Evolutionary conservation across 2,113 vertebrate genomes (phyloP), one percentile per base, ranked within the genome.

Genomic region (Daubentonia madagascariensis): DNA sequence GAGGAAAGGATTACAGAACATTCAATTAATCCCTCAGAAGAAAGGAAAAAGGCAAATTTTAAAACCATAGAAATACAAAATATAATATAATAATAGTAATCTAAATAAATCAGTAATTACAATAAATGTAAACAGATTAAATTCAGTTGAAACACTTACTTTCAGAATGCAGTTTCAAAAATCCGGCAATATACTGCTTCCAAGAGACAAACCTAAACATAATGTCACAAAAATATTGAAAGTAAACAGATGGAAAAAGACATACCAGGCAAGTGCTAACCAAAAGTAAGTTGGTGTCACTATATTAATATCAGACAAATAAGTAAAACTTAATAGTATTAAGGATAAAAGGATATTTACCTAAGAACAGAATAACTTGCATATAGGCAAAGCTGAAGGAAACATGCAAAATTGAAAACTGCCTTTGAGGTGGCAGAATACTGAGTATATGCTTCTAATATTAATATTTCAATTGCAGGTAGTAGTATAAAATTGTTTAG

Each of bases 71-170:
- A 70, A 61, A 25, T 76, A 52, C 88, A 78, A 91, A 85, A 83
- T 70, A 30, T 67, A 45, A 35, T 32, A 50, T 78, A 78, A 13
- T 25, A 32, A 50, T 91, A 78, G 10, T 72, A 81, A 73, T 40
- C 28, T 18, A 16, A 91, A 30, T 57, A 37, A 57, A 28, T 83
- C 9, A 37, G 1, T 37, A 79, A 28, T n/a, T 72, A 48, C 32
- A 95, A 89, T 88, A 92, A 96, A 83, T 89, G 9, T 76, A 90
- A 91, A 83, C 40, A 96, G 59, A 54, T 85, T 85, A 93, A 96
- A 78, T 72, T 96, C 50, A 89, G 1, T 89, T 89, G 28, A 91
- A 65, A 48, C 40, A 30, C 32, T 65, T 40, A 84, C 84, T 97
- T 97, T 86, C 68, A 85, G n/a, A 91, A 83, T 81, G 10, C 11